Base-by-base conservation (phyloP, 2,888 invertebrate species). In the Zaprionus obscuricornis region DNA sequence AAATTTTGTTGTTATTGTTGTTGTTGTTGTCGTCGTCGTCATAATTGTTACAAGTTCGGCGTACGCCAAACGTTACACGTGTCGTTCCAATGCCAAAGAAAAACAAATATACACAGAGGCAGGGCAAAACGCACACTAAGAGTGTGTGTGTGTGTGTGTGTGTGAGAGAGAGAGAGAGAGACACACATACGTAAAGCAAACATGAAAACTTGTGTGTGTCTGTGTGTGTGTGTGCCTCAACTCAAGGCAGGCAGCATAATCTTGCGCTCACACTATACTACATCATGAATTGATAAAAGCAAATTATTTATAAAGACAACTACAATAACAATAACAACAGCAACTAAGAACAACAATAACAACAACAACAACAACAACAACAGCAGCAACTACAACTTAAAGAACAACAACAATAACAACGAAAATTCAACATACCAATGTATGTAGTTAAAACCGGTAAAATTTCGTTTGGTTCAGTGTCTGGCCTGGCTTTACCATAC, bases 391-490 rank as follows among this genome's bases (percentile, higher is more conserved):
- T 27, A 27, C 27, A 2, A 27, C 8, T n/a, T 27, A 27, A 27
- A 27, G 10, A 22, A 22, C 24, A 22, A 7, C 24, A 22, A 22
- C 4, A 22, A 22, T 5, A 7, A 27, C 27, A 27, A 27, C 10
- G 27, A 10, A 22, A 54, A 57, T 22, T 54, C 36, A 42, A 36
- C 36, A 37, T 40, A 8, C 22, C 16, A 27, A 59, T 47, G n/a
- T n/a, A n/a, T n/a, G 59, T 65, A 66, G 51, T 47, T 59, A n/a
- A 59, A 65, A 51, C 65, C 51, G 46, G 65, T 65, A 42, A 33
- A 27, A 40, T 65, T 65, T 51, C 45, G 46, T 43, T 43, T n/a
- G 18, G 14, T 7, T 60, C 33, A 3, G 40, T 10, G 39, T 26
- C 33, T n/a, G 10, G 8, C n/a, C n/a, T n/a, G n/a, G n/a, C n/a